Conservation (phyloP, 2,888 invertebrate genomes). For the Drosophila siamana region DNA sequence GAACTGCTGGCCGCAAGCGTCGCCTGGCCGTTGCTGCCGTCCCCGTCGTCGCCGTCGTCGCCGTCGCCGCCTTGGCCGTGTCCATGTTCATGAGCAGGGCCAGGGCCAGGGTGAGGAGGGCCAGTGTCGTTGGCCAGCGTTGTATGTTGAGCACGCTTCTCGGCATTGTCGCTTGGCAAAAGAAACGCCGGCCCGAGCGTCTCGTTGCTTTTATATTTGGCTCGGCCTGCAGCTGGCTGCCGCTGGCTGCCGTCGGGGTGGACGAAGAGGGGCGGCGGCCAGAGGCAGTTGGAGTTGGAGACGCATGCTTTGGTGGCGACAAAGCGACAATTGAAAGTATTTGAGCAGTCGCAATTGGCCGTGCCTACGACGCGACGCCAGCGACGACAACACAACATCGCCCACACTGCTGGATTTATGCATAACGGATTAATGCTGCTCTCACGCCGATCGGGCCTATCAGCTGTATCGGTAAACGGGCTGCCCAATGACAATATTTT, state of each 20-base stretch:
- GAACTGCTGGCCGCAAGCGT: conserved; percentile 69
- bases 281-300: background rate
- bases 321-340: conserved; percentile 58
- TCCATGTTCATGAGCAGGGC: conserved; percentile 15
- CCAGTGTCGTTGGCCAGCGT: conserved; percentile 4
- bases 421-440: conserved; percentile 60
- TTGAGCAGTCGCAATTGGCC: conserved; percentile 38
- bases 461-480: too few species aligned
- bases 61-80: background rate
- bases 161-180: conserved; percentile 56
- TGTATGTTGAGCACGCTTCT: conserved; percentile 45
- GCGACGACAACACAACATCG: conserved; percentile 42
- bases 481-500: too few species aligned
- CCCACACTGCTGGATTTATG: conserved; percentile 58
- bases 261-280: background rate
- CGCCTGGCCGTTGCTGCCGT: conserved; percentile 4
- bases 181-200: conserved; percentile 58
- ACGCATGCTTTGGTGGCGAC: conserved; percentile 27
- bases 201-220: conserved; percentile 65
- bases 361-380: conserved; percentile 13
- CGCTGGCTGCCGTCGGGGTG: background rate
- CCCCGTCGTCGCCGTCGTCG: background rate
- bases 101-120: conserved; percentile 1
- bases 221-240: conserved; percentile 1
- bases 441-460: conserved; percentile 3